phyloP scores from a whole-genome alignment of 2,113 vertebrate genomes.

The Gila orcuttii region DNA sequence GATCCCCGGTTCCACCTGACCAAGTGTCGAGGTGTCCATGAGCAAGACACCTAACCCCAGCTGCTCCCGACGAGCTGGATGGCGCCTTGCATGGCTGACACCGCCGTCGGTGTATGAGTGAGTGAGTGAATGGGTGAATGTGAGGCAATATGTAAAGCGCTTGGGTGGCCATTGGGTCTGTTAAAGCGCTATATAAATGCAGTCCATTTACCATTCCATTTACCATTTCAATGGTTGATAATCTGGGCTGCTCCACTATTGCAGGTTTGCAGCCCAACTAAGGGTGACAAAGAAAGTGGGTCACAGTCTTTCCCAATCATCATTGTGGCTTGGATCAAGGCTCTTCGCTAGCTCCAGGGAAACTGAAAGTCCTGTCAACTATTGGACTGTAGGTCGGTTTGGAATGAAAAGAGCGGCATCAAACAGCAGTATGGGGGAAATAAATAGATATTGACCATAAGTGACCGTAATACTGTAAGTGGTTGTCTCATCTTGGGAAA shows the following conservation, averaged over 20 bases:
- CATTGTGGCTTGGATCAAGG: neutral
- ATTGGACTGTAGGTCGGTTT: slow-evolving; percentile 8
- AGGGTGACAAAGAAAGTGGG: slow-evolving; percentile 14
- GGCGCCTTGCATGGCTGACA: too few species aligned
- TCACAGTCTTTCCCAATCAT: slow-evolving; percentile 14
- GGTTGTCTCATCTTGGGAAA: neutral
- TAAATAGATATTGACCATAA: slow-evolving; percentile 23
- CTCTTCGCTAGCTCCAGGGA: neutral
- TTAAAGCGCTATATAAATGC: too few species aligned
- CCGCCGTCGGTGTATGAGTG: too few species aligned
- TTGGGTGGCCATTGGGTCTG: too few species aligned
- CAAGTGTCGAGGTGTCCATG: too few species aligned
- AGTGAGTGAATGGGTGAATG: too few species aligned
- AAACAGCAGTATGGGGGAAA: neutral
- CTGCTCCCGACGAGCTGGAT: too few species aligned
- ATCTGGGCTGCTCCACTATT: neutral
- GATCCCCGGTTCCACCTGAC: too few species aligned
- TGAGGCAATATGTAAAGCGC: too few species aligned
- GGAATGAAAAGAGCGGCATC: neutral
- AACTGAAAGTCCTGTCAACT: slow-evolving; percentile 23
- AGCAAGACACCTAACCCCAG: too few species aligned
- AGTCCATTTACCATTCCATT: too few species aligned
- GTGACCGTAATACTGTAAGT: slow-evolving; percentile 5
- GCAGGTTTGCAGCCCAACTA: neutral
- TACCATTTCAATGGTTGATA: neutral